phyloP scores from a whole-genome alignment of 2,888 invertebrate species.

The Sminthurinus aureus region DNA sequence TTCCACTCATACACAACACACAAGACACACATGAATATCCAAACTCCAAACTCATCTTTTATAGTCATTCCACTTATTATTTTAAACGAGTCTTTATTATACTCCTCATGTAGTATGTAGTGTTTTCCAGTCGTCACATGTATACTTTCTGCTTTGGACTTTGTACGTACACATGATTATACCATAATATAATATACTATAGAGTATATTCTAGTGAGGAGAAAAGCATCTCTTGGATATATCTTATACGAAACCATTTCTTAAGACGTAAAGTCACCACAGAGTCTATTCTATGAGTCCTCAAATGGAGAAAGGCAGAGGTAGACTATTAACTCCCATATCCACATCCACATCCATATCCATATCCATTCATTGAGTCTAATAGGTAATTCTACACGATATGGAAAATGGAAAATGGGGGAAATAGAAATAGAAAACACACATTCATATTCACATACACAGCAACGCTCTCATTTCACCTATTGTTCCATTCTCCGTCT shows the following conservation, averaged over 20 bases:
- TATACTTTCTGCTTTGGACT: background rate
- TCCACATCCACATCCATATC: background rate
- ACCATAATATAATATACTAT: no score
- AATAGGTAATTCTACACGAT: conserved; percentile 15
- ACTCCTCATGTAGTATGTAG: background rate
- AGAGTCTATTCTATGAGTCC: background rate
- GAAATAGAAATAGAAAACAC: background rate
- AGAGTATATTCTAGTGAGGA: background rate
- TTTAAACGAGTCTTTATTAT: background rate
- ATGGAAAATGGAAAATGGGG: background rate
- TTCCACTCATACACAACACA: background rate
- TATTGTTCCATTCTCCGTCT: conserved; percentile 5
- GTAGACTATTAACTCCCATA: background rate
- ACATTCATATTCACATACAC: background rate
- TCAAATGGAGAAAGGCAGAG: background rate
- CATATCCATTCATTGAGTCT: background rate
- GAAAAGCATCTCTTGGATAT: background rate
- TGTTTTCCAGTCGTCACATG: background rate
- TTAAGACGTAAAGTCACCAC: conserved; percentile 6
- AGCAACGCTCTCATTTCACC: conserved; percentile 17
- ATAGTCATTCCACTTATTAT: conserved; percentile 5
- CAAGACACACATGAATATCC: background rate
- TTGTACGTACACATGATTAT: no score
- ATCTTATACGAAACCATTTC: background rate
- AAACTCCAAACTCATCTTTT: background rate